Evolutionary conservation across 2,888 invertebrate genomes (phyloP).

Genomic region (Drosophila lutescens): DNA sequence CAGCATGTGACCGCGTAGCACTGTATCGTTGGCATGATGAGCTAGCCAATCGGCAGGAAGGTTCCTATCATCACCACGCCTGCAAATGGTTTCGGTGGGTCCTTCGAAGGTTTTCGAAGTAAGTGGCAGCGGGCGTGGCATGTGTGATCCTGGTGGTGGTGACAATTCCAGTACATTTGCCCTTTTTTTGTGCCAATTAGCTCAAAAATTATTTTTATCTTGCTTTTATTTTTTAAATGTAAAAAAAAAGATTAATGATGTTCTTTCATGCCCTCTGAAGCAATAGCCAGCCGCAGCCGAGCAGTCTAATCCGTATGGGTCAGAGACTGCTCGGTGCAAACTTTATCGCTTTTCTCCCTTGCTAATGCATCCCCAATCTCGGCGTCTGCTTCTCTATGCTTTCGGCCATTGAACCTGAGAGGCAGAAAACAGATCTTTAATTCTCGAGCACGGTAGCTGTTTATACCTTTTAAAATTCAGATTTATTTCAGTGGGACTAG

Average conservation of each 20-base stretch:
- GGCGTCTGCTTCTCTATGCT: background rate
- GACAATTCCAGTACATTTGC: too few relatives aligned
- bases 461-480: too few relatives aligned
- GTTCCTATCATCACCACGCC: slow-evolving; percentile 86
- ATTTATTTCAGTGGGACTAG: too few relatives aligned
- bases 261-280: too few relatives aligned
- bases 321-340: slow-evolving; percentile 2
- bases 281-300: background rate
- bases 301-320: background rate
- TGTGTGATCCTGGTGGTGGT: slow-evolving; percentile 89
- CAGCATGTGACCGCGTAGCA: background rate
- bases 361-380: background rate
- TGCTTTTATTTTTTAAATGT: too few relatives aligned
- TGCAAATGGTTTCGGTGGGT: slow-evolving; percentile 83
- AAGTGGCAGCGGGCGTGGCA: slow-evolving; percentile 87
- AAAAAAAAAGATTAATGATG: too few relatives aligned
- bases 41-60: slow-evolving; percentile 86
- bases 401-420: background rate
- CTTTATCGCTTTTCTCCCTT: background rate
- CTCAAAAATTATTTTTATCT: too few relatives aligned
- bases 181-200: too few relatives aligned
- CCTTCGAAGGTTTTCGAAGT: slow-evolving; percentile 80
- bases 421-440: background rate
- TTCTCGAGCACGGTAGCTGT: background rate
- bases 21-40: slow-evolving; percentile 71